phyloP scores from a whole-genome alignment of 2,888 invertebrate genomes.

The Apantesis nais region DNA sequence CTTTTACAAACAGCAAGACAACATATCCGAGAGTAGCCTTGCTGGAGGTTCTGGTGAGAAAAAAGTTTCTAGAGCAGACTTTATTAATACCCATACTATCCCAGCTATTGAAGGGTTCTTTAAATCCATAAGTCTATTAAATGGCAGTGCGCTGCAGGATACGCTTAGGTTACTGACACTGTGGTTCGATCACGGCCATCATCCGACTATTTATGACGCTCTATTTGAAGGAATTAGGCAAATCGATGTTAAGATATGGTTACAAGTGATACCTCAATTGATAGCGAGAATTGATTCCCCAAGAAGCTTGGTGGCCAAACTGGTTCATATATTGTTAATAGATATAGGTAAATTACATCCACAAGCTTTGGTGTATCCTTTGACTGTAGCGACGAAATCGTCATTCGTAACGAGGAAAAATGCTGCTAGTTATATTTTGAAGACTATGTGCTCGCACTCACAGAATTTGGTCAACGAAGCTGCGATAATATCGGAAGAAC shows the following conservation, averaged over 20 bases:
- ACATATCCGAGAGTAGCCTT: slow-evolving; percentile 75
- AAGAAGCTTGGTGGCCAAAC: slow-evolving; percentile 93
- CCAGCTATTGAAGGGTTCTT: slow-evolving; percentile 98
- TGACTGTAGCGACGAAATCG: slow-evolving; percentile 98
- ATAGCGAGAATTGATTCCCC: slow-evolving; percentile 99
- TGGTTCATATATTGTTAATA: slow-evolving; percentile 96
- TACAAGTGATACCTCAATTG: slow-evolving; percentile 99
- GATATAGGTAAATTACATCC: slow-evolving; percentile 99
- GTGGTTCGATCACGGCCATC: slow-evolving; percentile 99
- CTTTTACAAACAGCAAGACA: slow-evolving; percentile 85
- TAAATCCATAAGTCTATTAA: slow-evolving; percentile 95
- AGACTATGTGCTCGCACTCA: slow-evolving; percentile 97
- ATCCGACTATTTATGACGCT: slow-evolving; percentile 96
- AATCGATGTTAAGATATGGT: slow-evolving; percentile 99
- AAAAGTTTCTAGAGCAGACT: slow-evolving; percentile 75
- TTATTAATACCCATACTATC: slow-evolving; percentile 89
- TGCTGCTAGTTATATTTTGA: slow-evolving; percentile 97
- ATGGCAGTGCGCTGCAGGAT: slow-evolving; percentile 97
- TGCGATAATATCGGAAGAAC: slow-evolving; percentile 96
- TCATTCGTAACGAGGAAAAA: slow-evolving; percentile 92
- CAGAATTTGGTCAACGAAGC: slow-evolving; percentile 97
- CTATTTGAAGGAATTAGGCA: slow-evolving; percentile 95
- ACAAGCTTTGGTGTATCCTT: slow-evolving; percentile 98
- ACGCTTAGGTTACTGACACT: slow-evolving; percentile 96
- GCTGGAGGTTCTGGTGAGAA: slow-evolving; percentile 78